Evolutionary conservation across 2,113 vertebrate genomes (phyloP).

Genomic region (Odobenus rosmarus): DNA sequence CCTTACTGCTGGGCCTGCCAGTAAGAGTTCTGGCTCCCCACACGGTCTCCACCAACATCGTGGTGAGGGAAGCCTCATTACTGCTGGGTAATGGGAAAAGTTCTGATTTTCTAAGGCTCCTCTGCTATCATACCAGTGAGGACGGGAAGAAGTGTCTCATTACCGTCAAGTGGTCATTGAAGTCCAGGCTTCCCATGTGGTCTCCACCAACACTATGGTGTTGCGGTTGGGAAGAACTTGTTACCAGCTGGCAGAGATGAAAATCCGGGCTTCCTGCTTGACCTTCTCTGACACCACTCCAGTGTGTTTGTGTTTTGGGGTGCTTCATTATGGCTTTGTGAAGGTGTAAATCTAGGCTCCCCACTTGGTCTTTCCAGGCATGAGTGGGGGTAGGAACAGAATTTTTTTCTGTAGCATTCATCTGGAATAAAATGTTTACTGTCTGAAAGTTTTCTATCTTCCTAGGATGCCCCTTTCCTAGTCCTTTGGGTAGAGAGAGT

Average conservation of each 20-base stretch:
- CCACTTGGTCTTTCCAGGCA: not conserved
- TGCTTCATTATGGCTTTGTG: not conserved
- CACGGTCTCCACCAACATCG: not conserved
- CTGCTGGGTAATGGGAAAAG: not conserved
- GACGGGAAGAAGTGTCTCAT: not conserved
- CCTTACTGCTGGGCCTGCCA: not conserved
- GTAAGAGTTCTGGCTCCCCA: not conserved
- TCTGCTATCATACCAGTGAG: not conserved
- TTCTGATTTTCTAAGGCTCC: not conserved
- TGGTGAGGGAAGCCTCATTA: not conserved
- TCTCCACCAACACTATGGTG: not conserved
- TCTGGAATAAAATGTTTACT: not conserved
- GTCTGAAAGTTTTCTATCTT: not conserved
- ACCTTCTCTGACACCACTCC: not conserved
- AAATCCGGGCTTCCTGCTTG: not conserved
- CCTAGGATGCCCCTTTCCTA: not conserved
- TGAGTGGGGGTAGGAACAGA: rapidly evolving
- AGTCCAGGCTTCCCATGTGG: not conserved
- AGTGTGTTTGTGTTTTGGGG: too few species aligned
- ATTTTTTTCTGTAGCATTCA: not conserved
- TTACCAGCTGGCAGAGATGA: not conserved
- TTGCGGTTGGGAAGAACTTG: not conserved
- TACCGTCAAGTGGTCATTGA: not conserved
- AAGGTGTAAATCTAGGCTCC: not conserved
- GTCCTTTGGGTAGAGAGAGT: not conserved